These are phyloP conservation scores for Atherinosoma microstoma DNA, from an alignment of 2,797 vertebrate species.

Conservation along the genomic window DNA sequence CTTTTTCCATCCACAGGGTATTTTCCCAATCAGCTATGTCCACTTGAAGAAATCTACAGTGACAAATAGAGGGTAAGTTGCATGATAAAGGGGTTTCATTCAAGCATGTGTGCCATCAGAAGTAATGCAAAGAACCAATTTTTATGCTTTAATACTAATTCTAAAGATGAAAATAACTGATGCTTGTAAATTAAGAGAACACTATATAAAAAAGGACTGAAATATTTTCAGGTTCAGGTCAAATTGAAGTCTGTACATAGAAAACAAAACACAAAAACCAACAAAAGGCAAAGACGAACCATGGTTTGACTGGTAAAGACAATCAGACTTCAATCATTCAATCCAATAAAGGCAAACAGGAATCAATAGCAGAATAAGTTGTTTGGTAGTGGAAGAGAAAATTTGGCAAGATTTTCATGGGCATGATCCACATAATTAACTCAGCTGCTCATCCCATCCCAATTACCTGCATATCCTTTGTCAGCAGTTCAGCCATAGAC, in stretches of 20 bases:
- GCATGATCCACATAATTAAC: too few relatives aligned
- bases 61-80: conserved; percentile 93
- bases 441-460: background rate
- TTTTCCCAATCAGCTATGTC: conserved; percentile 96
- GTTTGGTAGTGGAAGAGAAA: too few relatives aligned
- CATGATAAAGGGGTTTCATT: conserved; percentile 32
- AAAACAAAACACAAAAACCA: background rate
- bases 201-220: background rate
- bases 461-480: background rate
- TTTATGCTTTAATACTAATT: background rate
- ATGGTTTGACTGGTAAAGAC: background rate
- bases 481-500: background rate
- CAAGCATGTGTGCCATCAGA: conserved; percentile 28
- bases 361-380: too few relatives aligned
- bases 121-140: conserved; percentile 11
- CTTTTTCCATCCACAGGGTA: conserved; percentile 87
- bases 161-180: background rate
- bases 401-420: too few relatives aligned
- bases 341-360: too few relatives aligned
- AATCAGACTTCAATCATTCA: too few relatives aligned
- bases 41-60: conserved; percentile 97
- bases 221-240: background rate
- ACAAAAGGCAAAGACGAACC: background rate
- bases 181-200: background rate
- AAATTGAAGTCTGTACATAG: background rate